phyloP scores from a whole-genome alignment of 2,113 vertebrate species.

The Natator depressus region DNA sequence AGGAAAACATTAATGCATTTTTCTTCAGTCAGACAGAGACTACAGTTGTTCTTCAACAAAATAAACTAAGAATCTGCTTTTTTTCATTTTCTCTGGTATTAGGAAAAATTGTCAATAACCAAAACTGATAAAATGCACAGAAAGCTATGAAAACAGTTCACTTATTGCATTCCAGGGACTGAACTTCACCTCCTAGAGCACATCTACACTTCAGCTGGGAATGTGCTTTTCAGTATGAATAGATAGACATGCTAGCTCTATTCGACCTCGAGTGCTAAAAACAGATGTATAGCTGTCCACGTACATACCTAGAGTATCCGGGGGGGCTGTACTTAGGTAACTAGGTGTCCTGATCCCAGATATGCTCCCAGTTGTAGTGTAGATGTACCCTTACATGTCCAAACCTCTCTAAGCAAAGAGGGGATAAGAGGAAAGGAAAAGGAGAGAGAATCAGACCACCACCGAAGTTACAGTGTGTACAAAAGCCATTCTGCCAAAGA shows the following conservation, averaged over 20 bases:
- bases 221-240: not conserved
- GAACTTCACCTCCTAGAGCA: not conserved
- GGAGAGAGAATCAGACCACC: accelerated
- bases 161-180: not conserved
- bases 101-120: not conserved
- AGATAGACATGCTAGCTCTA: not conserved
- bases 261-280: not conserved
- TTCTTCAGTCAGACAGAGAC: not conserved
- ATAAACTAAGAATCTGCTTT: not conserved
- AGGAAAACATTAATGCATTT: not conserved
- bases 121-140: not conserved
- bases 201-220: not conserved
- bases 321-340: not conserved
- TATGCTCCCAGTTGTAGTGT: not conserved
- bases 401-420: not conserved
- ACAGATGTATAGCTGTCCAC: not conserved
- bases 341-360: not conserved
- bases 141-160: not conserved
- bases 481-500: not conserved
- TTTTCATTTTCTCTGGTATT: not conserved
- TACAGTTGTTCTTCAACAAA: not conserved
- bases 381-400: not conserved
- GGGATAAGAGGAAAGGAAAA: not conserved
- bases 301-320: accelerated
- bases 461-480: not conserved